Percentiles rank a stretch among this genome's conserved stretches.
Evolutionary conservation across 2,888 invertebrate species (phyloP).

Genomic region (Caenorhabditis macrosperma): DNA sequence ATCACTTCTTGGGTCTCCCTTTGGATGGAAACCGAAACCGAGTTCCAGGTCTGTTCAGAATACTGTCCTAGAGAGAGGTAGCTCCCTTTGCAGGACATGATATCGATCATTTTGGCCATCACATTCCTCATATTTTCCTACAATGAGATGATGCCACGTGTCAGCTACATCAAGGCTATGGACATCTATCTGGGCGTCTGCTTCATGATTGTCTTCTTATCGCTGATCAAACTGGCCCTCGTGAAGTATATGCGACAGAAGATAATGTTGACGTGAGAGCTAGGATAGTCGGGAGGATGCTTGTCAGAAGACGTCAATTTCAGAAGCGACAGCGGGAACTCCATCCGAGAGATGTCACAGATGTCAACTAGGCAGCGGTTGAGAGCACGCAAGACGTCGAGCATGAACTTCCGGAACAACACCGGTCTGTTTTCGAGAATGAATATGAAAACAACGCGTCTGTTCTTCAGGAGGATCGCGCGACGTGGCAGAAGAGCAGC

Average conservation of each 20-base stretch:
- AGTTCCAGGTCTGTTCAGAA: conserved; percentile 63
- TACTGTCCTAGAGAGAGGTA: neutral
- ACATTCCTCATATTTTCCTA: conserved; percentile 78
- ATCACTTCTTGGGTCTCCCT: conserved; percentile 78
- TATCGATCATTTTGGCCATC: conserved; percentile 78
- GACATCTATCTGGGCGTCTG: conserved; percentile 78
- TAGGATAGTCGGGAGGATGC: neutral
- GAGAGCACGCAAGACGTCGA: conserved; percentile 43
- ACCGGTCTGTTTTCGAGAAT: conserved; percentile 2
- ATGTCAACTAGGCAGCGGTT: conserved; percentile 53
- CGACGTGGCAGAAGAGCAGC: conserved; percentile 12
- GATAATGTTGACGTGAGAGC: conserved; percentile 62
- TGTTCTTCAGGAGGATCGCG: conserved; percentile 23
- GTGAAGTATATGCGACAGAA: conserved; percentile 78
- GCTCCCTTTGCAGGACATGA: conserved; percentile 73
- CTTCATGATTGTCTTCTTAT: conserved; percentile 78
- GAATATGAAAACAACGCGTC: neutral
- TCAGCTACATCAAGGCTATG: conserved; percentile 76
- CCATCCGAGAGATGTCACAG: conserved; percentile 46
- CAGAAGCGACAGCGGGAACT: conserved; percentile 56
- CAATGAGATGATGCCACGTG: conserved; percentile 78
- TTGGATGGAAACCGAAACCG: conserved; percentile 79
- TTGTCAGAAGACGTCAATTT: conserved; percentile 16
- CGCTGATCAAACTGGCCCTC: conserved; percentile 78
- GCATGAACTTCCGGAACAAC: conserved; percentile 43